A percentile compares a stretch with the other conserved stretches of the same genome.
Evolutionary conservation across 92 coral and sea anemone species (phyloP).

Genomic region (Ricordea florida): DNA sequence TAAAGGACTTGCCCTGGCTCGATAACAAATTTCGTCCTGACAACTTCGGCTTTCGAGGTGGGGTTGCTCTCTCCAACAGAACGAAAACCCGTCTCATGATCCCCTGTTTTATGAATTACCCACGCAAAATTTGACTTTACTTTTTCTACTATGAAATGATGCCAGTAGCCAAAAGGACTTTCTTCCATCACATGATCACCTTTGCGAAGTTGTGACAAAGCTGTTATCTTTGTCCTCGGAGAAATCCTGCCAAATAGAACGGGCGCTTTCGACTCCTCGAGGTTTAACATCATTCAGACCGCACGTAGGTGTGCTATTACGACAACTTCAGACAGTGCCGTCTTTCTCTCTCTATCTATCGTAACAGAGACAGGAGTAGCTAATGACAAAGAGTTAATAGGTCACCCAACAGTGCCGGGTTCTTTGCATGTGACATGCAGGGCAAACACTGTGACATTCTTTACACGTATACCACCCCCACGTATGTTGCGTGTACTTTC

Average conservation of each 20-base stretch:
- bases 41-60: constrained; percentile 74
- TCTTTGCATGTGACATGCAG: too few species aligned
- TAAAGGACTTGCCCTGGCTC: constrained; percentile 66
- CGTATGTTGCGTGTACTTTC: too few species aligned
- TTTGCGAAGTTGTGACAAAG: constrained; percentile 66
- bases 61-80: constrained; percentile 71
- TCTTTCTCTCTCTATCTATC: too few species aligned
- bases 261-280: constrained; percentile 6
- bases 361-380: too few species aligned
- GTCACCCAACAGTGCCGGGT: too few species aligned
- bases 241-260: constrained; percentile 75
- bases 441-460: too few species aligned
- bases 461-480: too few species aligned
- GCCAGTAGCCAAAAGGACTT: constrained; percentile 89
- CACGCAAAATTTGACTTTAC: constrained; percentile 72
- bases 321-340: too few species aligned
- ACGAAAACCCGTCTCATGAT: constrained; percentile 66
- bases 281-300: constrained; percentile 20
- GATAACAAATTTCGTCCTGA: constrained; percentile 67
- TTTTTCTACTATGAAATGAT: constrained; percentile 87
- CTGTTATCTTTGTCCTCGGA: constrained; percentile 75
- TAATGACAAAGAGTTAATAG: too few species aligned
- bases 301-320: too few species aligned
- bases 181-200: constrained; percentile 93
- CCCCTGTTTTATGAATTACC: constrained; percentile 89